These are phyloP conservation scores for Arizona elegans DNA, from an alignment of 2,113 vertebrate species.

Conservation along the genomic window DNA sequence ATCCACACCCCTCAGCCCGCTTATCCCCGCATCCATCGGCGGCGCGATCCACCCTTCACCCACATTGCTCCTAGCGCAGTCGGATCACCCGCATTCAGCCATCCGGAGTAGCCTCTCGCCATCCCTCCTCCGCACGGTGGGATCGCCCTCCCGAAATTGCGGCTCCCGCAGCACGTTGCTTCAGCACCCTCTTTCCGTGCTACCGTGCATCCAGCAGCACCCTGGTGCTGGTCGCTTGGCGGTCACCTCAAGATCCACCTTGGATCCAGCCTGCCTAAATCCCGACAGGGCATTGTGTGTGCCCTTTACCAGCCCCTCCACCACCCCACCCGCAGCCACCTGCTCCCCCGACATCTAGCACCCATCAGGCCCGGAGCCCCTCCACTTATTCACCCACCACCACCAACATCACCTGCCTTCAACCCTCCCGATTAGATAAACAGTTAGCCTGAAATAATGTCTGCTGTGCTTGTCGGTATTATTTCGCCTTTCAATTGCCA, in stretches of 20 bases:
- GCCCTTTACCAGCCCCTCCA: neutral
- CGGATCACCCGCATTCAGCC: neutral
- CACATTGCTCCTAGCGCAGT: neutral
- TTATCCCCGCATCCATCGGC: constrained; percentile 5
- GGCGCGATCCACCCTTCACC: constrained; percentile 12
- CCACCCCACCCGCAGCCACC: neutral
- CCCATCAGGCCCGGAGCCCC: neutral
- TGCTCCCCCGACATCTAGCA: neutral
- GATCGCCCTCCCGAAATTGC: constrained; percentile 4
- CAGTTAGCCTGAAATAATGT: neutral
- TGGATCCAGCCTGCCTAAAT: neutral
- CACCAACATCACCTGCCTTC: neutral
- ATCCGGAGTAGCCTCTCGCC: neutral
- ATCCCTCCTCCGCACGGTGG: neutral
- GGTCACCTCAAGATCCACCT: constrained; percentile 18
- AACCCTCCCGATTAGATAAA: neutral
- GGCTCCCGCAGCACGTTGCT: constrained; percentile 18
- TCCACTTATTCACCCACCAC: neutral
- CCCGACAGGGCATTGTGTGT: neutral
- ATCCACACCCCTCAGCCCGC: constrained; percentile 3
- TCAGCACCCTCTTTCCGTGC: neutral
- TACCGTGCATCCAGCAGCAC: neutral
- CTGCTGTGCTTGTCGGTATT: neutral
- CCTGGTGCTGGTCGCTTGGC: neutral
- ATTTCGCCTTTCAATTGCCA: neutral